Conservation (phyloP, 2,888 invertebrate species). For the Drosophila eohydei region DNA sequence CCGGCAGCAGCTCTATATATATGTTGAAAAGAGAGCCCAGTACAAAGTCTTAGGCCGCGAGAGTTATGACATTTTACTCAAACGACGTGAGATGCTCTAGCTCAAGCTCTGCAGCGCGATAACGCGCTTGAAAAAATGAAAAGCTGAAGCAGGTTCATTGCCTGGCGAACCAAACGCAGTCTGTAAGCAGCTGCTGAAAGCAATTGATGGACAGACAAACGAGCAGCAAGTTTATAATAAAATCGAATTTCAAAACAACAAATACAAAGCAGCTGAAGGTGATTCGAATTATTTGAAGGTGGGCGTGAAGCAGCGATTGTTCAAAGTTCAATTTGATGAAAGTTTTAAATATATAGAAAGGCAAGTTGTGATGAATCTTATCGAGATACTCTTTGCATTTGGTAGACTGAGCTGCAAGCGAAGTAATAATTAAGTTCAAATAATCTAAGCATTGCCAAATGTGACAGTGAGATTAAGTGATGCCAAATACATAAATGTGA, state of each 20-base stretch:
- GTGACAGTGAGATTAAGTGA: no score
- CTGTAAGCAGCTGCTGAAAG: background rate
- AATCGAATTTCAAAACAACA: background rate
- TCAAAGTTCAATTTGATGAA: no score
- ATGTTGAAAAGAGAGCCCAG: no score
- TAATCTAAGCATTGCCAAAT: no score
- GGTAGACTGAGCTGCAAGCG: no score
- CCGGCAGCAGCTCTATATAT: no score
- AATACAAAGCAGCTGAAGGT: background rate
- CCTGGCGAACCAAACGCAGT: background rate
- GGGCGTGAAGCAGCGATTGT: background rate
- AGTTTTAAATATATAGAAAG: no score
- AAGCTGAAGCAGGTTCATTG: conserved; percentile 11
- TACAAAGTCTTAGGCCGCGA: no score
- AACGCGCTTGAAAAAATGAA: background rate
- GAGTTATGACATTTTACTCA: background rate
- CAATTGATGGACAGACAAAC: background rate
- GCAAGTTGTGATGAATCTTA: no score
- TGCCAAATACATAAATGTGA: no score
- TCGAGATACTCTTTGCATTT: no score
- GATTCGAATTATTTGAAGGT: background rate
- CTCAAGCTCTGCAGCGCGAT: conserved; percentile 12
- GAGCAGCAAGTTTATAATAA: background rate
- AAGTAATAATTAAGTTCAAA: no score
- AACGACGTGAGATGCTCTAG: conserved; percentile 3